These are phyloP conservation scores for Pterocles burchelli DNA, from an alignment of 2,113 vertebrate species.

Conservation along the genomic window DNA sequence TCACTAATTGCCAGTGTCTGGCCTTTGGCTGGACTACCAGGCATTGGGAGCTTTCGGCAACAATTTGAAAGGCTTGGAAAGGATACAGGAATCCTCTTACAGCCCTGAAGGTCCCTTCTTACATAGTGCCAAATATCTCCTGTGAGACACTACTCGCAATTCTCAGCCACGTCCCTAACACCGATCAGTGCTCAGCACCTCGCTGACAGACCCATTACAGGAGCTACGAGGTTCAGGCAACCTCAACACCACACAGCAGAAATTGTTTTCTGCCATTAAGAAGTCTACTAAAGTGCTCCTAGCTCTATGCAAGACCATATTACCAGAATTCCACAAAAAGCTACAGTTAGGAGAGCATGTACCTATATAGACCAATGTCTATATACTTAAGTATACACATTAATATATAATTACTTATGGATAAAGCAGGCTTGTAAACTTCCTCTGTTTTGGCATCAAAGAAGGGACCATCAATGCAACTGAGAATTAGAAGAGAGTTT, in stretches of 20 bases:
- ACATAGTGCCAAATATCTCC: background rate
- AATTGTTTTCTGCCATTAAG: background rate
- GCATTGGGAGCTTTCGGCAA: background rate
- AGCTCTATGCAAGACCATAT: background rate
- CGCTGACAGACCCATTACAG: fast-evolving
- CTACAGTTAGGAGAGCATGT: background rate
- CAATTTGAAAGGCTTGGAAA: background rate
- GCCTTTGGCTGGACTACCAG: background rate
- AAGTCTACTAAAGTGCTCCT: background rate
- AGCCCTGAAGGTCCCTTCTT: background rate
- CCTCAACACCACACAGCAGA: background rate
- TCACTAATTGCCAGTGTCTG: background rate
- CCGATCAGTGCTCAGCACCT: background rate
- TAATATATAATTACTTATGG: background rate
- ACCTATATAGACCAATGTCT: background rate
- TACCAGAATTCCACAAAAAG: background rate
- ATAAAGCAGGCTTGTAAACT: background rate
- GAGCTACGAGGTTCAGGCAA: background rate
- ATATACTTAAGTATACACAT: background rate
- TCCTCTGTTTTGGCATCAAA: background rate
- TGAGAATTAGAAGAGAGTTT: background rate
- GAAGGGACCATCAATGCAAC: background rate
- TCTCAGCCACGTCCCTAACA: background rate
- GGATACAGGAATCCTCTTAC: background rate
- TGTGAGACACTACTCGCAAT: background rate